These are phyloP conservation scores for Scrobipalpa costella DNA, from an alignment of 2,888 invertebrate genomes.

Conservation along the genomic window DNA sequence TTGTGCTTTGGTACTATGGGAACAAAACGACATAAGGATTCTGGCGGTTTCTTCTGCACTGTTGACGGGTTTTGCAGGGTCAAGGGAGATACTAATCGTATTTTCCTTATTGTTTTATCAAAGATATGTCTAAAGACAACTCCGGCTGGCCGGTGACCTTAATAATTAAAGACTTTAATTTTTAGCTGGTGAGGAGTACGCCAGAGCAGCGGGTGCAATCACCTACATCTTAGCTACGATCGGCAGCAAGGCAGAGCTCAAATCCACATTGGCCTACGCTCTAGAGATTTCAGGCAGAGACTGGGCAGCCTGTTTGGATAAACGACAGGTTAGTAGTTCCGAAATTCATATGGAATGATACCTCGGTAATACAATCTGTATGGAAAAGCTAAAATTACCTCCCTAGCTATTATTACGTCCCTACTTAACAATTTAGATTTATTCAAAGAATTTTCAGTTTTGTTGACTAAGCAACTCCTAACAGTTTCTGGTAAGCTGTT, in stretches of 20 bases:
- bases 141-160: constrained; percentile 60
- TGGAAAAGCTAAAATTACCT: no score
- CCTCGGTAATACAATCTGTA: no score
- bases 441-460: no score
- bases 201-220: constrained; percentile 83
- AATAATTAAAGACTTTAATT: no score
- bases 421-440: no score
- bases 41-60: constrained; percentile 86
- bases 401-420: no score
- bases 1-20: background rate
- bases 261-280: constrained; percentile 83
- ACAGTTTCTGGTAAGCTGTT: no score
- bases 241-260: constrained; percentile 83
- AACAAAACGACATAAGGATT: constrained; percentile 55
- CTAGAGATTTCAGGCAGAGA: constrained; percentile 80
- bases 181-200: constrained; percentile 68
- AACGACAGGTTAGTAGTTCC: constrained; percentile 82
- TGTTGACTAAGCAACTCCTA: no score
- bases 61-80: constrained; percentile 82
- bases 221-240: constrained; percentile 83
- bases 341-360: no score
- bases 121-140: constrained; percentile 70
- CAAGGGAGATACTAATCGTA: no score
- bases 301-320: constrained; percentile 89
- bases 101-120: constrained; percentile 26